Evolutionary conservation across 2,113 vertebrate genomes (phyloP).

Genomic region (Tapirus terrestris): DNA sequence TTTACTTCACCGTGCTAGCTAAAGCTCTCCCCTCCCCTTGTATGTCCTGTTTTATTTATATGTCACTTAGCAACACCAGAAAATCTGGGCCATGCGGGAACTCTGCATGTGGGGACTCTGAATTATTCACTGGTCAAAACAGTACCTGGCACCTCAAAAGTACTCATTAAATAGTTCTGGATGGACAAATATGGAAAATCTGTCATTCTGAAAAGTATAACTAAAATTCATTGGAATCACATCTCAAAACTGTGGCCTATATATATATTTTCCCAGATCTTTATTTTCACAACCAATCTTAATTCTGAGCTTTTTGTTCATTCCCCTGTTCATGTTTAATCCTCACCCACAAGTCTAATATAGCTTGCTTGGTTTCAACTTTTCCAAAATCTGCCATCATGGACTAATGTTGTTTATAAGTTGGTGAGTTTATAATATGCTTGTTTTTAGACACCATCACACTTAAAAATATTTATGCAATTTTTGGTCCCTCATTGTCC

Average conservation of each 20-base stretch:
- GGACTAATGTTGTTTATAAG: not conserved
- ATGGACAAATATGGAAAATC: conserved; percentile 30
- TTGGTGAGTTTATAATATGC: not conserved
- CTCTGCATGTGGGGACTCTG: not conserved
- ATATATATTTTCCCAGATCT: not conserved
- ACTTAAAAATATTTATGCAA: not conserved
- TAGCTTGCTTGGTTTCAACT: not conserved
- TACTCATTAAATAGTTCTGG: conserved; percentile 49
- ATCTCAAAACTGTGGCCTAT: not conserved
- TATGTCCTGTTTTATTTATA: not conserved
- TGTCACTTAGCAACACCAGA: not conserved
- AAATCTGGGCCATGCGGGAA: not conserved
- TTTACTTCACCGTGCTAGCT: not conserved
- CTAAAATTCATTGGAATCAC: conserved; percentile 44
- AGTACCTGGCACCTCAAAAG: not conserved
- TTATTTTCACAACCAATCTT: conserved; percentile 44
- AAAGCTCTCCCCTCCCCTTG: not conserved
- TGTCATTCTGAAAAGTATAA: conserved; percentile 39
- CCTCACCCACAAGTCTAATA: not conserved
- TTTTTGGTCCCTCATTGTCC: not conserved
- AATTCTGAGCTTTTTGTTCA: conserved; percentile 32
- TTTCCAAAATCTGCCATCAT: not conserved
- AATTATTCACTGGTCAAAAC: conserved; percentile 45
- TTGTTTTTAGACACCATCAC: not conserved
- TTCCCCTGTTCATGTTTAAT: not conserved